Conservation (phyloP, 2,113 vertebrate species). For the Brachionichthys hirsutus region DNA sequence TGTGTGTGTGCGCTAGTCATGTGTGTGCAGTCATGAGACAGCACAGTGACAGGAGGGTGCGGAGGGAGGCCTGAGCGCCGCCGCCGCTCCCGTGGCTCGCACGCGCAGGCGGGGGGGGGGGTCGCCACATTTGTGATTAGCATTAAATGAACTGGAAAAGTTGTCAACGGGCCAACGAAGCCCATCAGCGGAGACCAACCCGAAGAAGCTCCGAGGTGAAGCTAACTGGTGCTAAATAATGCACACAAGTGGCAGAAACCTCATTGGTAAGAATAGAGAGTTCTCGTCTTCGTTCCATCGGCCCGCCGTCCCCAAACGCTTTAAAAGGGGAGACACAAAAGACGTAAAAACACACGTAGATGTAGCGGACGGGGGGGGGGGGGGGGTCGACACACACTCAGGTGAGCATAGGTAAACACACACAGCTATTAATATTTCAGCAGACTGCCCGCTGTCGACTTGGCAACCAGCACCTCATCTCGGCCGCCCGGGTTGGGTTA, state of each 20-base stretch:
- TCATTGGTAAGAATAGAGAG: too few species aligned
- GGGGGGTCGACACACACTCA: constrained; percentile 40
- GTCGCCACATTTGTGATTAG: constrained; percentile 30
- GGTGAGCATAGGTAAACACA: not conserved
- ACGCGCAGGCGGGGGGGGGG: constrained; percentile 3
- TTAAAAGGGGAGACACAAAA: constrained; percentile 12
- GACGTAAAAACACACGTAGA: too few species aligned
- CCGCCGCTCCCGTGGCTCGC: constrained; percentile 8
- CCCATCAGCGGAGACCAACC: too few species aligned
- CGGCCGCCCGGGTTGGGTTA: constrained; percentile 65
- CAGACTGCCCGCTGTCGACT: constrained; percentile 63
- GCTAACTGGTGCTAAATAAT: not conserved
- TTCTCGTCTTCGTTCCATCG: constrained; percentile 11
- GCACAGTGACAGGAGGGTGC: constrained; percentile 49
- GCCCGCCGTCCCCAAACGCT: constrained; percentile 6
- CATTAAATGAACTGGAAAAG: constrained; percentile 50
- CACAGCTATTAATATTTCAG: constrained; percentile 77
- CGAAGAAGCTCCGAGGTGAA: too few species aligned
- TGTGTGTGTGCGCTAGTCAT: constrained; percentile 68
- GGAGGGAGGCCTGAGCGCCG: not conserved
- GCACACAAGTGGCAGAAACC: not conserved
- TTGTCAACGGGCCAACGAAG: constrained; percentile 25
- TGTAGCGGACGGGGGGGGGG: too few species aligned
- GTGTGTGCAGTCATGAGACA: constrained; percentile 79
- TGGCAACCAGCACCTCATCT: constrained; percentile 76